phyloP scores from a whole-genome alignment of 2,888 invertebrate genomes.

The Torymus aiolomorphi region DNA sequence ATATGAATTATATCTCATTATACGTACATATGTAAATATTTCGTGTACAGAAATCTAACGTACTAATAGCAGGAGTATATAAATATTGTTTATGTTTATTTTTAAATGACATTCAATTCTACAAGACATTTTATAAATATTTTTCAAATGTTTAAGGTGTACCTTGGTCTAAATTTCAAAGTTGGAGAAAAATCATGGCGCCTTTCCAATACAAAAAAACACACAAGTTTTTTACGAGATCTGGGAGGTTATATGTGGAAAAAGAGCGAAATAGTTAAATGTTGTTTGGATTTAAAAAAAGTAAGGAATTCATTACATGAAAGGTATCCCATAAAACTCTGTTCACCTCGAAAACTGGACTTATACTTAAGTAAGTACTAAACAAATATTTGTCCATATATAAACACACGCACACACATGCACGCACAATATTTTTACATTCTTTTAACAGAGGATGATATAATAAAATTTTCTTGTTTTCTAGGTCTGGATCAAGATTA shows the following conservation, averaged over 20 bases:
- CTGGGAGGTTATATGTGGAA: neutral
- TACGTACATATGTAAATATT: too few species aligned
- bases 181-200: neutral
- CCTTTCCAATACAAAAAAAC: neutral
- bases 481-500: neutral
- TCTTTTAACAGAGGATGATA: neutral
- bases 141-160: too few species aligned
- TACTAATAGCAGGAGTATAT: too few species aligned
- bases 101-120: too few species aligned
- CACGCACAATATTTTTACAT: neutral
- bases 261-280: neutral
- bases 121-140: too few species aligned
- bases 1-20: too few species aligned
- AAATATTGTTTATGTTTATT: too few species aligned
- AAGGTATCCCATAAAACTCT: neutral
- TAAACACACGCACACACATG: neutral
- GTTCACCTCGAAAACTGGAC: neutral
- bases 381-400: too few species aligned
- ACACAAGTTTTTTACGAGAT: neutral
- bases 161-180: neutral
- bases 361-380: conserved; percentile 3
- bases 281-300: neutral
- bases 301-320: neutral
- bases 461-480: neutral
- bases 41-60: too few species aligned